Percentiles rank a stretch among this genome's conserved stretches.
Evolutionary conservation across 2,797 vertebrate genomes (phyloP).

Genomic region (Nothura maculosa): DNA sequence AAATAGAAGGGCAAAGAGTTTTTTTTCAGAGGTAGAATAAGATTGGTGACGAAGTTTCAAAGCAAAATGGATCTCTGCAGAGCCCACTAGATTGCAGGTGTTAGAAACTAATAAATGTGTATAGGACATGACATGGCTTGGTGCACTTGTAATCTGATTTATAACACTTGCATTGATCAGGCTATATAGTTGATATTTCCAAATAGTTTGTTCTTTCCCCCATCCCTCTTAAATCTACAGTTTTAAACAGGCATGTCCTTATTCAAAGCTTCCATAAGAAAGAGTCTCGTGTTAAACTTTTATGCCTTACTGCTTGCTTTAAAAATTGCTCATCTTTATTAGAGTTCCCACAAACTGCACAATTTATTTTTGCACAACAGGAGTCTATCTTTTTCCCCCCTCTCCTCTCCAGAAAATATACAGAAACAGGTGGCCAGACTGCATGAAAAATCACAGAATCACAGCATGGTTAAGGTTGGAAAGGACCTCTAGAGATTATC

Average conservation of each 20-base stretch:
- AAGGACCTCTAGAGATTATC: too few relatives aligned
- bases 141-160: slow-evolving; percentile 57
- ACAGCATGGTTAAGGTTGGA: too few relatives aligned
- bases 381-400: slow-evolving; percentile 42
- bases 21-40: neutral
- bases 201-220: slow-evolving; percentile 62
- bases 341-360: slow-evolving; percentile 68
- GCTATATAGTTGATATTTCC: slow-evolving; percentile 55
- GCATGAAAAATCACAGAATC: slow-evolving; percentile 34
- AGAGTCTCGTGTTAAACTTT: slow-evolving; percentile 66
- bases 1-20: neutral
- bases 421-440: slow-evolving; percentile 78
- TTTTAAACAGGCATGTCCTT: slow-evolving; percentile 71
- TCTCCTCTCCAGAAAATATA: slow-evolving; percentile 75
- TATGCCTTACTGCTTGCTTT: slow-evolving; percentile 63
- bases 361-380: slow-evolving; percentile 73
- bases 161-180: slow-evolving; percentile 65
- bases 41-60: neutral
- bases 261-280: slow-evolving; percentile 64
- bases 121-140: slow-evolving; percentile 33
- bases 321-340: slow-evolving; percentile 74
- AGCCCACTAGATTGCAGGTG: neutral
- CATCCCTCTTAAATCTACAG: slow-evolving; percentile 49
- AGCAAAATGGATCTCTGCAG: neutral
- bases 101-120: neutral